Evolutionary conservation across 1,140 invertebrate genomes (phyloP).

Genomic region (Dendrolimus punctatus): DNA sequence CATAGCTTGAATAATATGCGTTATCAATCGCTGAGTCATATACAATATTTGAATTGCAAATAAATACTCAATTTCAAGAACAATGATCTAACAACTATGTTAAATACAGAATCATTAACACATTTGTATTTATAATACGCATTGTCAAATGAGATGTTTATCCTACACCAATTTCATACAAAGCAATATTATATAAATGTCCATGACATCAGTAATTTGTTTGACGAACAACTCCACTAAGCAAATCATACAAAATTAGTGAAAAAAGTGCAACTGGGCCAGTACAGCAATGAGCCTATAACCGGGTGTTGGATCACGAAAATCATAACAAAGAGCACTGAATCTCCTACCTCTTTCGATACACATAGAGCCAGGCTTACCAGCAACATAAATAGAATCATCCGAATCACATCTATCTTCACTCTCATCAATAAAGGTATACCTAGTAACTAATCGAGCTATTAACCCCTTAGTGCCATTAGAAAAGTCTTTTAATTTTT

Average conservation of each 20-base stretch:
- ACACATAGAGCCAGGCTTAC: slow-evolving; percentile 42
- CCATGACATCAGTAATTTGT: slow-evolving; percentile 25
- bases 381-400: slow-evolving; percentile 37
- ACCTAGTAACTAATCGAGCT: slow-evolving; percentile 44
- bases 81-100: no score
- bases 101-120: no score
- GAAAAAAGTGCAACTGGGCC: slow-evolving; percentile 48
- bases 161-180: no score
- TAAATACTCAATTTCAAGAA: no score
- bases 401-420: slow-evolving; percentile 38
- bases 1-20: no score
- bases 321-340: slow-evolving; percentile 44
- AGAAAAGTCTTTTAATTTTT: slow-evolving; percentile 13
- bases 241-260: slow-evolving; percentile 54
- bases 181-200: neutral
- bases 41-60: no score
- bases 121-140: neutral
- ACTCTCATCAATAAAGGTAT: slow-evolving; percentile 39
- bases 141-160: no score
- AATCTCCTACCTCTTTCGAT: slow-evolving; percentile 39
- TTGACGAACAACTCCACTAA: slow-evolving; percentile 53
- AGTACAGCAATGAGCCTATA: slow-evolving; percentile 47
- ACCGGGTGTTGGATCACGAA: slow-evolving; percentile 43
- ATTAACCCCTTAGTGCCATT: slow-evolving; percentile 43
- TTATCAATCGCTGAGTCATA: no score